A percentile compares a stretch with the other conserved stretches of the same genome.
Conservation (phyloP, 2,113 vertebrate species). For the Pomatorhinus ruficollis region DNA sequence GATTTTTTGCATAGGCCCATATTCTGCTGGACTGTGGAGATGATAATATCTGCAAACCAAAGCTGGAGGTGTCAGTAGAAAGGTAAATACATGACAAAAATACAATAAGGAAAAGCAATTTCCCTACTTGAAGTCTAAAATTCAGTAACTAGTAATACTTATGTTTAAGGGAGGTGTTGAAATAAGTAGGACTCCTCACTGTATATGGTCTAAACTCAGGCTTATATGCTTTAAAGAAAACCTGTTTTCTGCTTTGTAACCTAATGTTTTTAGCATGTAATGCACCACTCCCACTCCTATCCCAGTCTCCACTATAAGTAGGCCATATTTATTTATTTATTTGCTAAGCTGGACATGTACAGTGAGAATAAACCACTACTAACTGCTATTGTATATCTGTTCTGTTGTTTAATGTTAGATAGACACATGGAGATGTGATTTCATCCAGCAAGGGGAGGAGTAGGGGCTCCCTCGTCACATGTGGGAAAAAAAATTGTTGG, state of each 20-base stretch:
- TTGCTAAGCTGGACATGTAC: neutral
- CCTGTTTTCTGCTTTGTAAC: neutral
- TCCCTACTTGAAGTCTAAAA: neutral
- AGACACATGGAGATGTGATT: neutral
- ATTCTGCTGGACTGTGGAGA: conserved; percentile 95
- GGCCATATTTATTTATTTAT: neutral
- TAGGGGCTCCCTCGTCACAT: neutral
- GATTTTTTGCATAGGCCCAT: conserved; percentile 80
- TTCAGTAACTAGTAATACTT: neutral
- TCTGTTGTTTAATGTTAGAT: neutral
- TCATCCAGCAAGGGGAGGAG: neutral
- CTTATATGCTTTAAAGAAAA: neutral
- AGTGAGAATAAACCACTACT: neutral
- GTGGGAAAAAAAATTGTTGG: neutral
- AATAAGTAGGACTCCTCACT: neutral
- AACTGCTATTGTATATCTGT: neutral
- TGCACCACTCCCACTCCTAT: neutral
- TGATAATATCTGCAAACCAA: conserved; percentile 94
- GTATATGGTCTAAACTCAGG: neutral
- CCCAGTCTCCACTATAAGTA: neutral
- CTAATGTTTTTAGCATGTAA: neutral
- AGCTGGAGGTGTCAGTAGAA: conserved; percentile 84
- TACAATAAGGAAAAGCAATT: neutral
- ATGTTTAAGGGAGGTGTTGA: neutral
- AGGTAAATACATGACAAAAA: conserved; percentile 73